phyloP scores from a whole-genome alignment of 2,888 invertebrate genomes.

The Saturnia japonica region DNA sequence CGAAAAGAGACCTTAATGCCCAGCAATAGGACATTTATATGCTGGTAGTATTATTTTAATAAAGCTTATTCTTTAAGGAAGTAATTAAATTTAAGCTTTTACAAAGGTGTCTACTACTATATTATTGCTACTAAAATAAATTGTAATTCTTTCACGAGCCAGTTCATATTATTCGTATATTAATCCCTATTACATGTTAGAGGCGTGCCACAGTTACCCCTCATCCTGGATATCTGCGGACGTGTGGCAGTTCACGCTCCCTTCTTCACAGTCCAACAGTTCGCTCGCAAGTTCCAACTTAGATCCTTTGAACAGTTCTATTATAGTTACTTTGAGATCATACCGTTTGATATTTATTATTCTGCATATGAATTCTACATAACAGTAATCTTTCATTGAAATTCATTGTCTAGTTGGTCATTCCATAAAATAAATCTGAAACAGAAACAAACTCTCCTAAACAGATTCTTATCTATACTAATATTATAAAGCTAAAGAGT shows the following conservation, averaged over 20 bases:
- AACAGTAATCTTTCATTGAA: neutral
- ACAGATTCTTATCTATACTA: too few relatives aligned
- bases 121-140: too few relatives aligned
- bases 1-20: too few relatives aligned
- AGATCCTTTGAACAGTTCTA: conserved; percentile 3
- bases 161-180: neutral
- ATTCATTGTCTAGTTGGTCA: neutral
- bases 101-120: too few relatives aligned
- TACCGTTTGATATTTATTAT: neutral
- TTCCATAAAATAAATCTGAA: neutral
- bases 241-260: conserved; percentile 20
- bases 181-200: neutral
- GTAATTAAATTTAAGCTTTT: too few relatives aligned
- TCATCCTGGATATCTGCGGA: conserved; percentile 4
- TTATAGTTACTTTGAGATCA: neutral
- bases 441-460: too few relatives aligned
- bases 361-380: neutral
- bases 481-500: too few relatives aligned
- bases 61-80: too few relatives aligned
- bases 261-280: conserved; percentile 3
- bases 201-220: neutral
- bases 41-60: too few relatives aligned
- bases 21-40: too few relatives aligned
- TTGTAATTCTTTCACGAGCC: neutral
- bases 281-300: conserved; percentile 11